Evolutionary conservation across 2,888 invertebrate species (phyloP), one percentile per base, ranked within the genome.

Genomic region (Hermaeophaga mercurialis): DNA sequence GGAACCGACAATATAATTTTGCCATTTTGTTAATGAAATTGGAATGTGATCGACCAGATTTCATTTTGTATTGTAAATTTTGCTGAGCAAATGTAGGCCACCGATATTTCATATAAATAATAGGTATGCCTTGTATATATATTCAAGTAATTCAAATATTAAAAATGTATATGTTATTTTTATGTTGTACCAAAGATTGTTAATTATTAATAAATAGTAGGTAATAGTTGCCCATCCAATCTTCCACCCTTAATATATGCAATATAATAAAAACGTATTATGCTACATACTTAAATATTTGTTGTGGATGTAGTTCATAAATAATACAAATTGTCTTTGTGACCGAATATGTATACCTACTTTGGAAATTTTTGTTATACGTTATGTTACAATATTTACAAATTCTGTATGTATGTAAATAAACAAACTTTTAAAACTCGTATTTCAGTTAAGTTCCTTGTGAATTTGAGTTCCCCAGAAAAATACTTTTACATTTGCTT

Each of bases 361-460:
- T 62, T 61, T 53, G 24, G 54, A 63, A 56, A 59, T 62, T 66
- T 68, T 68, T 65, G 61, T 62, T 60, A 61, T 58, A 54, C 62
- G 62, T 66, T 67, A 58, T 65, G 64, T 68, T 66, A 64, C 52
- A 64, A 14, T 66, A 66, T 66, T 66, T 67, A 61, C 63, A 66
- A 66, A 66, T 58, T 58, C 64, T 67, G 66, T 67, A 68, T 69
- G 64, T 68, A 70, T 66, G 66, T 69, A 69, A 63, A 70, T 68
- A 69, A 65, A 62, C 54, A 39, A 49, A 54, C 31, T 31, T 31
- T 31, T 31, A 31, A 12, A 5, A 22, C 22, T 22, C 6, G 22
- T 22, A n/a, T n/a, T n/a, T n/a, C n/a, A n/a, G n/a, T n/a, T n/a
- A n/a, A n/a, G n/a, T n/a, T n/a, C n/a, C n/a, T n/a, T n/a, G n/a